These are phyloP conservation scores for Chrysolina americana DNA, from an alignment of 2,888 invertebrate species.

Conservation along the genomic window DNA sequence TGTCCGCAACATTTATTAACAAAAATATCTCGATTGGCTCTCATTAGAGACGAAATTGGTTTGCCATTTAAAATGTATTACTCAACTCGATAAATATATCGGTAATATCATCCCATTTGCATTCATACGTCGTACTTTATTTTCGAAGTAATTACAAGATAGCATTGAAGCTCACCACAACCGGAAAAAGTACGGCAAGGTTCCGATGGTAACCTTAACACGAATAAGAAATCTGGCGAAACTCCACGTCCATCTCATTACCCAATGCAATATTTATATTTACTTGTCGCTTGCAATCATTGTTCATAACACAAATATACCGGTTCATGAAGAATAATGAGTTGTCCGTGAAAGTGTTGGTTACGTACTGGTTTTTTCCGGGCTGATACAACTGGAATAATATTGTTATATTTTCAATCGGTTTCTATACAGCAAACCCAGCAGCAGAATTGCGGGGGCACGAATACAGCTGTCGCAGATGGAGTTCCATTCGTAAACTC, in stretches of 20 bases:
- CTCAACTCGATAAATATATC: neutral
- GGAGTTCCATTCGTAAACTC: too few species aligned
- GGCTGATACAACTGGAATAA: too few species aligned
- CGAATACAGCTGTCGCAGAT: too few species aligned
- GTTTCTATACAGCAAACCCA: too few species aligned
- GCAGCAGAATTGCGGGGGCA: too few species aligned
- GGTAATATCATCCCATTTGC: neutral
- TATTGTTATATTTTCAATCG: too few species aligned
- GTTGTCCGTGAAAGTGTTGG: too few species aligned
- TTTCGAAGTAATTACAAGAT: neutral
- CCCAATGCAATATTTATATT: neutral
- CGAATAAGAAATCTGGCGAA: constrained; percentile 7
- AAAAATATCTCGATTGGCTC: neutral
- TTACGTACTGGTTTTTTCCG: too few species aligned
- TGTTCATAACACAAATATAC: neutral
- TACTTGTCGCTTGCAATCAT: neutral
- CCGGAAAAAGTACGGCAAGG: constrained; percentile 10
- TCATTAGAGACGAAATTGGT: neutral
- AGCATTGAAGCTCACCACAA: constrained; percentile 22
- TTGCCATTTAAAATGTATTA: constrained; percentile 5
- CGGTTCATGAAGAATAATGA: too few species aligned
- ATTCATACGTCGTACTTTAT: constrained; percentile 3
- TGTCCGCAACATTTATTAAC: neutral
- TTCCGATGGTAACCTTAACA: constrained; percentile 19
- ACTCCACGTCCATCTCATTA: neutral